A percentile compares a stretch with the other conserved stretches of the same genome.
phyloP scores from a whole-genome alignment of 2,888 invertebrate species.

The Lissonota sp. region DNA sequence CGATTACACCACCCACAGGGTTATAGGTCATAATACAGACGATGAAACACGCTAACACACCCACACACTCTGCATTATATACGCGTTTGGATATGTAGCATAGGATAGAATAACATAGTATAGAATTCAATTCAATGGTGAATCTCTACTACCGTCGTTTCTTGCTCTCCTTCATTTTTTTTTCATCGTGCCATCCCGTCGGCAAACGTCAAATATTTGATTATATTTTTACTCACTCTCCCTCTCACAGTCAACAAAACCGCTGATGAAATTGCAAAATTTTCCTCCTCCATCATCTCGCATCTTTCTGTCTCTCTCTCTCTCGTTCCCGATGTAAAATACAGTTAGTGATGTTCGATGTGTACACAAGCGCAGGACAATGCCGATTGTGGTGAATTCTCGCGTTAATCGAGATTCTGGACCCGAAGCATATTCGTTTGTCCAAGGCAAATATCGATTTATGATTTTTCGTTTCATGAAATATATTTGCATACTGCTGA shows the following conservation, averaged over 20 bases:
- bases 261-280: conserved; percentile 44
- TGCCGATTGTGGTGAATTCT: conserved; percentile 1
- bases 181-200: conserved; percentile 12
- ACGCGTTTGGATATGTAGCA: too few species aligned
- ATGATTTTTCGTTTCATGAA: neutral
- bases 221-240: conserved; percentile 38
- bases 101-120: neutral
- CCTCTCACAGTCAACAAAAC: conserved; percentile 40
- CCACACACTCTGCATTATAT: too few species aligned
- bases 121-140: conserved; percentile 46
- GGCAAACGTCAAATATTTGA: conserved; percentile 58
- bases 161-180: neutral
- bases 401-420: conserved; percentile 16
- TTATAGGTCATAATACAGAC: too few species aligned
- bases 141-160: conserved; percentile 33
- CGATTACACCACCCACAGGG: too few species aligned
- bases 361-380: neutral
- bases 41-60: too few species aligned
- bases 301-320: conserved; percentile 2
- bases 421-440: neutral
- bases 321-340: conserved; percentile 9
- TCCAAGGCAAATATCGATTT: conserved; percentile 8
- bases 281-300: neutral
- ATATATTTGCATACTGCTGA: neutral
- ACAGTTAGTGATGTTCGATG: neutral